Conservation (phyloP, 1,140 invertebrate species). For the Tetraneura akinire region DNA sequence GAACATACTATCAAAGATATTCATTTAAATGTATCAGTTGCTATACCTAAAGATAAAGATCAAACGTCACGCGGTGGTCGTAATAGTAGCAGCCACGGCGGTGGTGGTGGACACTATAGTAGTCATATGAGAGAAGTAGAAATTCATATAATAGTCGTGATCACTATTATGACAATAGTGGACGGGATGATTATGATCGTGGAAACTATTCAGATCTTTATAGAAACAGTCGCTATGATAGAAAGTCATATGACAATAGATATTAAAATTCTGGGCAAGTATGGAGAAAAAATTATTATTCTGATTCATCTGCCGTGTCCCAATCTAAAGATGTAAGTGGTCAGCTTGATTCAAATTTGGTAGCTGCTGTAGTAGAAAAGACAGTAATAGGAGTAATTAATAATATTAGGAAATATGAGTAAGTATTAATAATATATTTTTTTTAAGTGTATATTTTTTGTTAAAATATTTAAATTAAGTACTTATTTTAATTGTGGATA, state of each 20-base stretch:
- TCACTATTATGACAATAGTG: constrained; percentile 39
- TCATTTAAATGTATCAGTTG: constrained; percentile 67
- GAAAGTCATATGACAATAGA: constrained; percentile 25
- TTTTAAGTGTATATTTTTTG: background rate
- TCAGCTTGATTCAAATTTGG: constrained; percentile 51
- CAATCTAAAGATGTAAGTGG: constrained; percentile 31
- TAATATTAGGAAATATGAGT: constrained; percentile 51
- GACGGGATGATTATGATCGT: constrained; percentile 40
- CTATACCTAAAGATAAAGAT: constrained; percentile 63
- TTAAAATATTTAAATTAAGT: background rate
- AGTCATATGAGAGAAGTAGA: constrained; percentile 39
- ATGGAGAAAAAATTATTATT: constrained; percentile 42
- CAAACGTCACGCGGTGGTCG: constrained; percentile 23
- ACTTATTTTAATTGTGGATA: background rate
- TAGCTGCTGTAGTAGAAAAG: constrained; percentile 53
- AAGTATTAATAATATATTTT: background rate
- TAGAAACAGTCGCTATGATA: constrained; percentile 37
- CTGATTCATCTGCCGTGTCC: constrained; percentile 16
- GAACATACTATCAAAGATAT: constrained; percentile 70
- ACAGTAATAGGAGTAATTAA: constrained; percentile 51
- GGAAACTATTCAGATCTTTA: constrained; percentile 32
- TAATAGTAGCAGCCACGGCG: no score
- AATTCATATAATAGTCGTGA: constrained; percentile 34
- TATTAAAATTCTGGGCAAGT: constrained; percentile 22
- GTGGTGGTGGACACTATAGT: background rate